Base-by-base conservation (phyloP, 2,797 vertebrate species). In the Chanos chanos region DNA sequence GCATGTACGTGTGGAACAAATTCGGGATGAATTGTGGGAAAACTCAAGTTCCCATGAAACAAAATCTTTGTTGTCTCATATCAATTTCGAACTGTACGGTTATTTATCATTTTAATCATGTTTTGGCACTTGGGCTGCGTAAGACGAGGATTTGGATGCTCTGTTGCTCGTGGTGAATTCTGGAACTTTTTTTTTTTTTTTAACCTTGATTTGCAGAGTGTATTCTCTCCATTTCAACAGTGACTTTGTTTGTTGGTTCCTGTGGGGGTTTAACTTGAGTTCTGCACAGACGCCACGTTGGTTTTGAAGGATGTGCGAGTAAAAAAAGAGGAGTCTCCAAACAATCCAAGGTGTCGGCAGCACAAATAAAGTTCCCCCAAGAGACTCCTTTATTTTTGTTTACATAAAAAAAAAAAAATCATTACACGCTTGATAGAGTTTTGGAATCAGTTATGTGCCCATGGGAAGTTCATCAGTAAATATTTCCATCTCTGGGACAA, bases 321-420 rank as follows among this genome's bases (percentile, higher is more conserved):
- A 52, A 61, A 55, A 55, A 55, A n/a, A n/a, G 52, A 4, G 52
- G 52, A 45, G 47, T 39, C 41, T 43, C 31, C 55, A 18, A 47
- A 64, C 33, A 43, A 25, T 13, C 67, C 28, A 43, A 81, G 81
- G 82, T 86, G 83, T 86, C 85, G 82, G 66, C 61, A 75, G 74
- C 81, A 77, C 80, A 85, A 86, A 87, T 85, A 76, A 55, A 73
- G 69, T 47, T 78, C 66, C 70, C 85, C 59, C 82, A 1, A 9
- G 83, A 81, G 83, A 81, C 43, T 73, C 4, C 2, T 80, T 84
- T 87, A 83, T 86, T 88, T 85, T 87, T 86, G 83, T 86, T 88
- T 88, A 78, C 80, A 37, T 75, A 74, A 81, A 76, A 68, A 70
- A 76, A 74, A 81, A 76, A 68, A 70, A 76, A 72, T 68, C 76